These are phyloP conservation scores for Erpobdella octoculata DNA, from an alignment of 2,888 invertebrate genomes.

Conservation along the genomic window DNA sequence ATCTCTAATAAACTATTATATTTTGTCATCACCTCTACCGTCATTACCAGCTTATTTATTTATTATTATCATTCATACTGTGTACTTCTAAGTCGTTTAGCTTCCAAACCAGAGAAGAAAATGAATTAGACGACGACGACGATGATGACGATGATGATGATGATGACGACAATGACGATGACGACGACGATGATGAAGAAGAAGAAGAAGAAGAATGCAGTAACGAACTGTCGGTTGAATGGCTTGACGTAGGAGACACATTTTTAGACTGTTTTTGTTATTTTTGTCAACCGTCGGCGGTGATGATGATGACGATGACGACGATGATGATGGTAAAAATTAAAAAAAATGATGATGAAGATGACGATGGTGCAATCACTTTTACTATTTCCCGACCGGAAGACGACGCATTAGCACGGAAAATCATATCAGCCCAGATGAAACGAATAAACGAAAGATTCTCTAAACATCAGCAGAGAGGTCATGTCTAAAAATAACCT, in stretches of 20 bases:
- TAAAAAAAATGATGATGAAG: neutral
- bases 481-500: no score
- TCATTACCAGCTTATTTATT: neutral
- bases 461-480: no score
- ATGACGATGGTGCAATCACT: slow-evolving; percentile 9
- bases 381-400: no score
- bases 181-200: slow-evolving; percentile 5
- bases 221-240: neutral
- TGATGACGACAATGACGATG: slow-evolving; percentile 16
- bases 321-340: slow-evolving; percentile 3
- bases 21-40: no score
- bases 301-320: slow-evolving; percentile 14
- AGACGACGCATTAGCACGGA: no score
- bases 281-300: neutral
- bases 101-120: neutral
- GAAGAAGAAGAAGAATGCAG: neutral
- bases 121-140: neutral
- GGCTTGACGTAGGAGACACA: neutral
- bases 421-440: no score
- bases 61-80: neutral
- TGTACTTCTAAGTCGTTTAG: neutral
- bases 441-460: no score
- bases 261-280: neutral
- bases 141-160: slow-evolving; percentile 13
- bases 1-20: no score